Percentiles rank a stretch among this genome's conserved stretches.
phyloP scores from a whole-genome alignment of 2,888 invertebrate genomes.

The Drosophila robusta region DNA sequence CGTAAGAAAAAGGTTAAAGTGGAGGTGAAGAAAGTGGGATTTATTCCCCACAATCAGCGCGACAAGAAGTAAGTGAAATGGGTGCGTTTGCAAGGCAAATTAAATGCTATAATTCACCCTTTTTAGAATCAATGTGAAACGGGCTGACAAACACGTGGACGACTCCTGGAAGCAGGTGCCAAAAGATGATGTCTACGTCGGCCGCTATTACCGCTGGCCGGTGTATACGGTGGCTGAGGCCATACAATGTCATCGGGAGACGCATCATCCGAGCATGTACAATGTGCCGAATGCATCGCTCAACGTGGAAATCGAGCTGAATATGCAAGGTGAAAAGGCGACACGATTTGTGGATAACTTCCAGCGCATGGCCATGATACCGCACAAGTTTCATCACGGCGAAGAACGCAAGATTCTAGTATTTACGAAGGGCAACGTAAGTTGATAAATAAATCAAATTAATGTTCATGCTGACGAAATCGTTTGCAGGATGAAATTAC shows the following conservation, averaged over 20 bases:
- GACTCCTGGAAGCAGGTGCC: slow-evolving; percentile 87
- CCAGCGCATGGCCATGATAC: slow-evolving; percentile 88
- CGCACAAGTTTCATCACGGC: slow-evolving; percentile 89
- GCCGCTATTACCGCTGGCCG: slow-evolving; percentile 87
- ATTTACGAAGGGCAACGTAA: slow-evolving; percentile 89
- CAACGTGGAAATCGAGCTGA: slow-evolving; percentile 90
- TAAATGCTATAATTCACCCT: no score
- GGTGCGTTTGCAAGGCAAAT: no score
- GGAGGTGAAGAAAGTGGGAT: slow-evolving; percentile 91
- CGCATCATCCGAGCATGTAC: slow-evolving; percentile 93
- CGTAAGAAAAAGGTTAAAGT: slow-evolving; percentile 91
- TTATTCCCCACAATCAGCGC: slow-evolving; percentile 90
- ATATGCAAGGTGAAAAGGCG: slow-evolving; percentile 88
- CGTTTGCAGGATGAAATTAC: slow-evolving; percentile 82
- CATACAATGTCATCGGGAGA: slow-evolving; percentile 91
- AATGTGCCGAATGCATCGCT: slow-evolving; percentile 91
- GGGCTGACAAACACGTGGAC: slow-evolving; percentile 87
- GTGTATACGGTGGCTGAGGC: slow-evolving; percentile 91
- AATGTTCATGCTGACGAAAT: neutral
- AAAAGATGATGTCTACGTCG: slow-evolving; percentile 88
- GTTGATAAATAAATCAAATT: slow-evolving; percentile 11
- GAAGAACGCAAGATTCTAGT: slow-evolving; percentile 90
- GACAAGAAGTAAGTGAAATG: slow-evolving; percentile 86
- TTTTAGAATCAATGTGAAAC: slow-evolving; percentile 84
- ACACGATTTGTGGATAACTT: slow-evolving; percentile 90